phyloP scores from a whole-genome alignment of 2,888 invertebrate species.

The Acleris emargana region DNA sequence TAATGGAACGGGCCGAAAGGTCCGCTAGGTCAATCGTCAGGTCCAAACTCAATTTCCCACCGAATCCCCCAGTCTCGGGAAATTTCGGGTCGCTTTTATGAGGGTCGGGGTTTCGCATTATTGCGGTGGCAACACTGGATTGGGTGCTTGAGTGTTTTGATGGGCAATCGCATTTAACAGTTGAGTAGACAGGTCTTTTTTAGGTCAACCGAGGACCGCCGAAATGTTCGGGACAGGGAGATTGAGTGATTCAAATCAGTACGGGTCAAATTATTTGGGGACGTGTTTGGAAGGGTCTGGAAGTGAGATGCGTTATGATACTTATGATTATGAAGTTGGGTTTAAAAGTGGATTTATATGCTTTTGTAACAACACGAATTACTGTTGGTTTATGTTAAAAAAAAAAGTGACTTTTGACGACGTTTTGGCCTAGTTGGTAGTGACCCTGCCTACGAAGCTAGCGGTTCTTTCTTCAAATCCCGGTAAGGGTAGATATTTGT shows the following conservation, averaged over 20 bases:
- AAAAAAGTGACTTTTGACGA: too few species aligned
- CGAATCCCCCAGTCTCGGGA: slow-evolving; percentile 16
- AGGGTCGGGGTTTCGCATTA: slow-evolving; percentile 22
- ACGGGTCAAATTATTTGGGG: slow-evolving; percentile 5
- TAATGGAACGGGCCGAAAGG: slow-evolving; percentile 13
- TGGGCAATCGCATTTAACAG: slow-evolving; percentile 30
- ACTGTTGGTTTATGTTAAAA: too few species aligned
- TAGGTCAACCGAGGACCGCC: slow-evolving; percentile 10
- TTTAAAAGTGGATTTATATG: too few species aligned
- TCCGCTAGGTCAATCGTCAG: slow-evolving; percentile 28
- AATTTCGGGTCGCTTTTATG: slow-evolving; percentile 30
- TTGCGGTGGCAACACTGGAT: slow-evolving; percentile 32
- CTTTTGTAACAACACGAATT: too few species aligned
- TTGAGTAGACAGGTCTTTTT: slow-evolving; percentile 28
- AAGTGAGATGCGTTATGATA: neutral
- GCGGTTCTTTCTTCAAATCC: too few species aligned
- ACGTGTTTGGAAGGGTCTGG: neutral
- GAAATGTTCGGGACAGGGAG: slow-evolving; percentile 14
- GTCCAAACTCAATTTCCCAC: slow-evolving; percentile 31
- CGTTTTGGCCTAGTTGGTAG: too few species aligned
- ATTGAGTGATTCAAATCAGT: slow-evolving; percentile 26
- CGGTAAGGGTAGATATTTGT: too few species aligned
- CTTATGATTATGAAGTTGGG: too few species aligned
- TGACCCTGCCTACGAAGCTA: too few species aligned
- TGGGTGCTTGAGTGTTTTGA: slow-evolving; percentile 36